phyloP scores from a whole-genome alignment of 2,888 invertebrate species.

The Leistus spinibarbis region DNA sequence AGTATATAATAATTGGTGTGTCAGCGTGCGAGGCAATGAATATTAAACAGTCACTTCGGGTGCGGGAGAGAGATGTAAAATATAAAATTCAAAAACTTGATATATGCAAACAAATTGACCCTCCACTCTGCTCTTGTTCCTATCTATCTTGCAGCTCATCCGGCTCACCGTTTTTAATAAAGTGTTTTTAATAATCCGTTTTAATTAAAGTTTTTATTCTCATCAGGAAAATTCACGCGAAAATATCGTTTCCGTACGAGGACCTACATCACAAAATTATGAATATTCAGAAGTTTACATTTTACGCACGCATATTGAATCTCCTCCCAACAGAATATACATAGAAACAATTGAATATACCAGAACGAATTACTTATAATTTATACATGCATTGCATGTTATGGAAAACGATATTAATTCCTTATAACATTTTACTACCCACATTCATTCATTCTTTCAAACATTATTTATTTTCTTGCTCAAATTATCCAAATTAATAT shows the following conservation, averaged over 20 bases:
- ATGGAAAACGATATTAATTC: background rate
- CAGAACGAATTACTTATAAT: background rate
- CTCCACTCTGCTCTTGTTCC: background rate
- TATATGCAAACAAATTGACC: slow-evolving; percentile 21
- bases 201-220: slow-evolving; percentile 11
- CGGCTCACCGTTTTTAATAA: slow-evolving; percentile 16
- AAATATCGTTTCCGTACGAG: background rate
- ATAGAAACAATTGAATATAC: background rate
- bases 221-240: slow-evolving; percentile 4
- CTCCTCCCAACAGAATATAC: background rate
- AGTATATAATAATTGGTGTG: slow-evolving; percentile 19
- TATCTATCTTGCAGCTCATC: slow-evolving; percentile 4
- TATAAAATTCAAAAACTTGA: slow-evolving; percentile 10
- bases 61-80: no score
- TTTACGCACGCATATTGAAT: background rate
- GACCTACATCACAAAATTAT: background rate
- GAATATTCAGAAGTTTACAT: background rate
- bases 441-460: no score
- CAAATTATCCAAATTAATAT: no score
- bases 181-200: slow-evolving; percentile 17
- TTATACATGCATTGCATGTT: background rate
- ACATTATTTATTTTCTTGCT: no score
- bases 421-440: background rate
- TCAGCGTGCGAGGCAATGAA: slow-evolving; percentile 9
- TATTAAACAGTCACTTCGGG: slow-evolving; percentile 3